phyloP scores from a whole-genome alignment of 1,140 invertebrate species.

The Mylabris phalerata region DNA sequence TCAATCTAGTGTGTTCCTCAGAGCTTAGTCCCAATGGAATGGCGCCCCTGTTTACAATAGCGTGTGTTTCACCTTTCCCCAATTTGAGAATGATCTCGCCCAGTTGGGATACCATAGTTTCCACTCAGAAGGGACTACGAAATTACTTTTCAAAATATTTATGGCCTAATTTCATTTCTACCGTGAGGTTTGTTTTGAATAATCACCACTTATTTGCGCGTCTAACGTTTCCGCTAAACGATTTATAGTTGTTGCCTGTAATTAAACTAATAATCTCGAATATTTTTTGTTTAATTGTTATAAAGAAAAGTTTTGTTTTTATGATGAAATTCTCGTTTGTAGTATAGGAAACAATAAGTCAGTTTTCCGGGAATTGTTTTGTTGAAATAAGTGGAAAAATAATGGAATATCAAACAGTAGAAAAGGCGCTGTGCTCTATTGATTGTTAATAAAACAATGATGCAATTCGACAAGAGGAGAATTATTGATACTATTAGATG shows the following conservation, averaged over 20 bases:
- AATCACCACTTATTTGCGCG: slow-evolving; percentile 12
- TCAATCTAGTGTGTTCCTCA: slow-evolving; percentile 18
- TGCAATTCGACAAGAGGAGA: slow-evolving; percentile 1
- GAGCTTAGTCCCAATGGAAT: slow-evolving; percentile 6
- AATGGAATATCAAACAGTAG: too few species aligned
- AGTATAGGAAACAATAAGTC: too few species aligned
- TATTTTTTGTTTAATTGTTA: too few species aligned
- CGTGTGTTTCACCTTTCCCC: slow-evolving; percentile 9
- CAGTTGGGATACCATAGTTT: slow-evolving; percentile 8
- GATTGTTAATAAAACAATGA: not conserved
- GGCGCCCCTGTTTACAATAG: slow-evolving; percentile 9
- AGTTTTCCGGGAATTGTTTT: too few species aligned
- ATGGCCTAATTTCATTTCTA: slow-evolving; percentile 18
- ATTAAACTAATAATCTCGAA: too few species aligned
- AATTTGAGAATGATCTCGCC: slow-evolving; percentile 11
- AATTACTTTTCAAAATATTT: slow-evolving; percentile 22
- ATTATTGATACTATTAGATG: slow-evolving; percentile 11
- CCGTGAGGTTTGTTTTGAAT: slow-evolving; percentile 13
- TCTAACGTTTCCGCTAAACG: not conserved
- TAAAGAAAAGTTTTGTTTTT: too few species aligned
- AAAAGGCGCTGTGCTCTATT: too few species aligned
- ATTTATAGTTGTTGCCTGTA: too few species aligned
- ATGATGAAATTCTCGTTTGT: too few species aligned
- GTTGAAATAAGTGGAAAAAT: too few species aligned
- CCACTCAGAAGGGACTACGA: slow-evolving; percentile 10